Base-by-base conservation (phyloP, 2,888 invertebrate species). In the Chironomus tentans region DNA sequence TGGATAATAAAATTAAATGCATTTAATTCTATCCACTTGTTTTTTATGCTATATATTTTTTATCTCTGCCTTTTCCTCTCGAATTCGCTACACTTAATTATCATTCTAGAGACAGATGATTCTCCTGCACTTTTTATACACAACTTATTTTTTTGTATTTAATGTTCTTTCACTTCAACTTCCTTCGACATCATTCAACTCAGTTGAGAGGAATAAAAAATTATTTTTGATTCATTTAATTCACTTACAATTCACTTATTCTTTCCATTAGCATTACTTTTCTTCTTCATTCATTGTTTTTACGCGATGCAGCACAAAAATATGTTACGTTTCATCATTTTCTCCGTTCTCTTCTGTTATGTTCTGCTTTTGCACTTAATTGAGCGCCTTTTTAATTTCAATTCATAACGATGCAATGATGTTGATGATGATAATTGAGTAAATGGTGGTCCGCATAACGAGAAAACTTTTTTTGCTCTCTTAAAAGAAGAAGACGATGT, bases 381-480 rank as follows among this genome's bases (percentile, higher is more conserved):
- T 74, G 65, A 68, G 74, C 47, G 46, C 62, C 13, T 47, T 62
- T 62, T 61, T 73, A 73, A 38, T 68, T 68, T 61, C 72, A 71
- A 71, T 50, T 73, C 72, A 71, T 50, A 50, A 71, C 38, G 38
- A 38, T 38, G 38, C 38, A 38, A 38, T 38, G 38, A 21, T 12
- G 22, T 18, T 18, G 22, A 71, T 18, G 56, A 56, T n/a, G 18
- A 18, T 65, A 22, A 65, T 65, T 65, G 65, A 65, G 65, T 73
- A 62, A 71, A 71, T 38, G 61, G 28, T 38, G 62, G 18, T 21
- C 62, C 21, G 22, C 24, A 71, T 56, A 56, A n/a, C 71, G 50
- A 71, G 47, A 56, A 2, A 56, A 56, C 24, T 65, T 12, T 12
- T 65, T 12, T 65, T 22, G 24, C 12, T 56, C 6, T 6, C 4